Conservation (phyloP, 2,113 vertebrate species). For the Dasyornis broadbenti region DNA sequence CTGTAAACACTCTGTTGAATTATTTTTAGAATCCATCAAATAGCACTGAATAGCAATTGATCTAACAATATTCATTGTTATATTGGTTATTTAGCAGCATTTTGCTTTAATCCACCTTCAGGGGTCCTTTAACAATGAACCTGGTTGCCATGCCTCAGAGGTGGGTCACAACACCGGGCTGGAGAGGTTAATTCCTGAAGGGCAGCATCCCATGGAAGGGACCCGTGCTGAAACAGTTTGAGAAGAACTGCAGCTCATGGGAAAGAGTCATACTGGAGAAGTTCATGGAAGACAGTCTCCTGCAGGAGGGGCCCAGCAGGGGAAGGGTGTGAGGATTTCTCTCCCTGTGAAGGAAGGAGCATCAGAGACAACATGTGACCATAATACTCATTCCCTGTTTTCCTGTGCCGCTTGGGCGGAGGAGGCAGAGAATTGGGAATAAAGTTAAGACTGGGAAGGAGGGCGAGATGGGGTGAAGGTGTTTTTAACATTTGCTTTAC, state of each 20-base stretch:
- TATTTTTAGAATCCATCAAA: not conserved
- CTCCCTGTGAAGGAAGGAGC: not conserved
- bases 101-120: not conserved
- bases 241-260: rapidly evolving
- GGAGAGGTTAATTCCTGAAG: not conserved
- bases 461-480: rapidly evolving
- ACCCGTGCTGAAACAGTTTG: rapidly evolving
- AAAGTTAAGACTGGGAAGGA: not conserved
- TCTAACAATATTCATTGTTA: not conserved
- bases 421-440: not conserved
- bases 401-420: not conserved
- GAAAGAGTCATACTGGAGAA: not conserved
- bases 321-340: not conserved
- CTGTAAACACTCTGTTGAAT: not conserved
- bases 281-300: not conserved
- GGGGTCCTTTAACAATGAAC: not conserved
- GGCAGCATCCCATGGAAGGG: not conserved
- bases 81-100: not conserved
- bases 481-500: not conserved
- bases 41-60: not conserved
- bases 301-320: not conserved
- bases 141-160: not conserved
- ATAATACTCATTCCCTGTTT: not conserved
- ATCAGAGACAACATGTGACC: too few species aligned
- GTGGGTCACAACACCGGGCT: not conserved